Evolutionary conservation across 2,113 vertebrate species (phyloP), one percentile per base, ranked within the genome.

Genomic region (Pituophis catenifer): DNA sequence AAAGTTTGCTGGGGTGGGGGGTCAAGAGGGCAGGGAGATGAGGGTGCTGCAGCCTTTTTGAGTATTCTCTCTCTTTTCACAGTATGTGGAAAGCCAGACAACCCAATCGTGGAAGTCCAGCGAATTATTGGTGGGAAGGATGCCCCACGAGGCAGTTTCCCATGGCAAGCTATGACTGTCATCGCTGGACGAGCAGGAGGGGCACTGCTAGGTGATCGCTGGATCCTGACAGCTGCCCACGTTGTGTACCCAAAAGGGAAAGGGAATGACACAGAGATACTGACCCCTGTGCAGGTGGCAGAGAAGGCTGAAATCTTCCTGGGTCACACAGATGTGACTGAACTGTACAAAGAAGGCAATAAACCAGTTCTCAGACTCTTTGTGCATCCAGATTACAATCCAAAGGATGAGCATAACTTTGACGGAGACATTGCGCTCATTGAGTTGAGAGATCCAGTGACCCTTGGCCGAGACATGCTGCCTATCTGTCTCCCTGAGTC

Each of bases 201-300:
- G 0, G 98, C 98, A 0, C 97, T 99, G 58, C 98, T 99, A 92
- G 97, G 97, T 0, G 98, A 99, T 91, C 98, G 96, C 21, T 99
- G 99, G 99, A 98, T 99, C 88, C 95, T 99, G 87, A 99, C 99
- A 0, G 98, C 99, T 0, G 99, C 99, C 59, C 98, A 99, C 70
- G 98, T 98, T 15, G 95, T 99, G 48, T 88, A 97, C 1, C 93
- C 90, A 19, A 57, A 94, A 54, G 2, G 0, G 1, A 96, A 52
- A 95, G 13, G 3, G 2, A 94, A 92, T 13, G 54, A 13, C 33
- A 54, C 0, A 5, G 1, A 93, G n/a, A 48, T 12, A 0, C 92
- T 4, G 15, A 94, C 57, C 59, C 94, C 93, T 58, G 92, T 94
- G 0, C 10, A 86, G 54, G 65, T 97, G 1, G 52, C 90, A 59